Evolutionary conservation across 2,888 invertebrate genomes (phyloP), one percentile per base, ranked within the genome.

Genomic region (Ichneumon xanthorius): DNA sequence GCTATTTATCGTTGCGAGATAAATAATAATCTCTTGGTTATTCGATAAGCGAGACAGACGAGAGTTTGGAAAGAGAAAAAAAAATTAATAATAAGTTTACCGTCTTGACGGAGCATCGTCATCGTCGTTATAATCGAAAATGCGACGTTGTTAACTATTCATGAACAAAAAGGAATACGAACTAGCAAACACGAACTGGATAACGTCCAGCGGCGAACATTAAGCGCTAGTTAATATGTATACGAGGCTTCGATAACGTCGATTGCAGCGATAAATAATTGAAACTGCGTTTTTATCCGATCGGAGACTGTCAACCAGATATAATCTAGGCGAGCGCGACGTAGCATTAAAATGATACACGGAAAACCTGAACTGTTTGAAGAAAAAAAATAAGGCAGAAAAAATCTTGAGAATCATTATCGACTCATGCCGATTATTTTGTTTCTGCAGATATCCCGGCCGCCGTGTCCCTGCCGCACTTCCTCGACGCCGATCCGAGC

Each of bases 381-480:
- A 19, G 16, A 9, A 37, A 37, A 65, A n/a, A 40, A 33, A n/a
- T 4, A 14, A 26, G 4, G 3, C 4, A 19, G n/a, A 55, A 55
- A 67, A 68, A 7, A 45, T 58, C 4, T 40, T 16, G 16, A 26
- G 5, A 55, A 37, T 78, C 50, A 22, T 71, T 33, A 26, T 33
- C 33, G 4, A 30, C 26, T 71, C 6, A 30, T 26, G 14, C 0
- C 5, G 30, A n/a, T 71, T 71, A 26, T 71, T 71, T 30, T 48
- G 48, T 72, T 50, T 70, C 89, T 87, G 48, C 89, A 94, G 94
- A 90, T 71, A 94, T 94, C 55, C 94, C 94, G 37, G 92, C 92
- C 0, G 94, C 94, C 1, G 90, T 94, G 76, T 94, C 94, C 50
- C 86, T 94, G 79, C 94, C 94, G 16, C 94, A 94, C 89, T 94